A percentile compares a stretch with the other conserved stretches of the same genome.
Conservation (phyloP, 2,113 vertebrate genomes). For the Chloebia gouldiae region DNA sequence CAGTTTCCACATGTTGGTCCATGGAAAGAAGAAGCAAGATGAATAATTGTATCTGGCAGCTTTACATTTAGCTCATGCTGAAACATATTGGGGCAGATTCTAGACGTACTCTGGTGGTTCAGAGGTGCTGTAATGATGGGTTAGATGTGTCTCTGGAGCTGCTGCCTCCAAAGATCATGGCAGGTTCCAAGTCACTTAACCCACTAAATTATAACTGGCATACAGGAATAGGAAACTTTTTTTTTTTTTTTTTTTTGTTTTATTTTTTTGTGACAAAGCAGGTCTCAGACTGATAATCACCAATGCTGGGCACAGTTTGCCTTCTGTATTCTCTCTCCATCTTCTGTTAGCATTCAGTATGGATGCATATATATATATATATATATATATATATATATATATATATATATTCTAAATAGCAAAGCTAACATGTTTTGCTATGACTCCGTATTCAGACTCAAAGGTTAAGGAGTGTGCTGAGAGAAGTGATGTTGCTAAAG, state of each 20-base stretch:
- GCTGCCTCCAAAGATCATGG: neutral
- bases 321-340: neutral
- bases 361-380: neutral
- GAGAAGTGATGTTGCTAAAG: neutral
- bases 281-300: neutral
- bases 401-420: neutral
- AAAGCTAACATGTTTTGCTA: neutral
- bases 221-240: neutral
- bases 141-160: neutral
- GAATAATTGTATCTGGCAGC: neutral
- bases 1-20: neutral
- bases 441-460: neutral
- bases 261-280: neutral
- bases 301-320: neutral
- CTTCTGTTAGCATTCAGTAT: neutral
- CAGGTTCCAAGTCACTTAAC: neutral
- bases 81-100: neutral
- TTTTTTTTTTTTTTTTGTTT: neutral
- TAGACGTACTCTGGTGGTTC: neutral
- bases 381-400: too few relatives aligned
- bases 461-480: neutral
- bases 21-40: neutral
- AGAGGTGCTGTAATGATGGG: neutral
- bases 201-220: neutral
- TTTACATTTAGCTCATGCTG: neutral